Evolutionary conservation across 1,140 invertebrate species (phyloP).

Genomic region (Aplysia californica): DNA sequence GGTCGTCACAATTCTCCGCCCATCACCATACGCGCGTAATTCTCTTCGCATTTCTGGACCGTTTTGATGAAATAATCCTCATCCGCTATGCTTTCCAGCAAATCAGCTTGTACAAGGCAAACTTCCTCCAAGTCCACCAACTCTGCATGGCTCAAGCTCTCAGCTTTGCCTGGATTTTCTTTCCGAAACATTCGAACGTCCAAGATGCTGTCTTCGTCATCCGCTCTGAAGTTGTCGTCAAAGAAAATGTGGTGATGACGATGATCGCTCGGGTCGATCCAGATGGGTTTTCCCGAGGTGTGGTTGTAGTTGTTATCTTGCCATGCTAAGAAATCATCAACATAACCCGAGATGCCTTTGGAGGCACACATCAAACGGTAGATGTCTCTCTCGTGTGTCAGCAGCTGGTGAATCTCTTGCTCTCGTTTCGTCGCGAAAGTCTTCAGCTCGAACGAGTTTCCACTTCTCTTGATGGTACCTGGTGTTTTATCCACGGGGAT

Average conservation of each 20-base stretch:
- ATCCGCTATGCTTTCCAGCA: slow-evolving; percentile 55
- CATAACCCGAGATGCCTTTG: slow-evolving; percentile 55
- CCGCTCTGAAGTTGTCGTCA: slow-evolving; percentile 63
- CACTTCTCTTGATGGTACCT: slow-evolving; percentile 40
- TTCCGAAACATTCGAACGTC: slow-evolving; percentile 55
- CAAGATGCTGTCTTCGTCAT: slow-evolving; percentile 62
- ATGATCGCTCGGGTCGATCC: slow-evolving; percentile 54
- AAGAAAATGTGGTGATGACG: slow-evolving; percentile 65
- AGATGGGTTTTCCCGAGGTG: slow-evolving; percentile 57
- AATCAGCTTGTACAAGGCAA: slow-evolving; percentile 60
- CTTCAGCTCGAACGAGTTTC: slow-evolving; percentile 37
- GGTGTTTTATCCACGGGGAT: slow-evolving; percentile 35
- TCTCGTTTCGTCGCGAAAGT: slow-evolving; percentile 17
- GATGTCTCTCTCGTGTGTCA: slow-evolving; percentile 49
- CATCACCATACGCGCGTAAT: slow-evolving; percentile 48
- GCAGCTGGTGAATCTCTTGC: slow-evolving; percentile 13
- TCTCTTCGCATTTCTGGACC: slow-evolving; percentile 55
- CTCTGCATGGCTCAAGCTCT: slow-evolving; percentile 44
- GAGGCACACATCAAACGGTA: slow-evolving; percentile 49
- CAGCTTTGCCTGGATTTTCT: slow-evolving; percentile 26
- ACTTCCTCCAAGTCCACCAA: slow-evolving; percentile 49
- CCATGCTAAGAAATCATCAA: slow-evolving; percentile 63
- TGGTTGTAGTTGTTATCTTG: slow-evolving; percentile 54
- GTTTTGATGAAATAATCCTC: slow-evolving; percentile 58
- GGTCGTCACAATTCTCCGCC: slow-evolving; percentile 12